Evolutionary conservation across 2,797 vertebrate species (phyloP).

Genomic region (Gadopsis bispinosus): DNA sequence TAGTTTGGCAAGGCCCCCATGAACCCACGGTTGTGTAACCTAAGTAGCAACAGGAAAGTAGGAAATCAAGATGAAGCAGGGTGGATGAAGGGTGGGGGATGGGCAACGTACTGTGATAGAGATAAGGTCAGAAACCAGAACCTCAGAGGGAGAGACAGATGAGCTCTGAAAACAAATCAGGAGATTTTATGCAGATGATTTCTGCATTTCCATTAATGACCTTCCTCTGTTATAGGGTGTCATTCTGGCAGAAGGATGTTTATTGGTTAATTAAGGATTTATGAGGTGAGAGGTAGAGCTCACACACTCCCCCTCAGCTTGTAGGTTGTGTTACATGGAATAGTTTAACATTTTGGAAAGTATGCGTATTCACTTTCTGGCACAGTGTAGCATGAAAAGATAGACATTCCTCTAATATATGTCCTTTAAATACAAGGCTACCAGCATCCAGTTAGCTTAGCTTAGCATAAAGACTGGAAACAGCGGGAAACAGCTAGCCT

Average conservation of each 20-base stretch:
- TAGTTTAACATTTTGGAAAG: background rate
- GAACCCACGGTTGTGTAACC: slow-evolving; percentile 44
- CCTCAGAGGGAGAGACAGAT: slow-evolving; percentile 2
- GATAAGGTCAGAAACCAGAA: slow-evolving; percentile 47
- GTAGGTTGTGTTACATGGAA: background rate
- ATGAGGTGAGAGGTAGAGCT: background rate
- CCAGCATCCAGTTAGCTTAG: background rate
- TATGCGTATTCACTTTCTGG: background rate
- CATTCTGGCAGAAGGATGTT: slow-evolving; percentile 14
- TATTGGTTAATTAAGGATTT: slow-evolving; percentile 31
- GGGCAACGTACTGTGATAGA: slow-evolving; percentile 36
- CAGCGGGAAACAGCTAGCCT: background rate
- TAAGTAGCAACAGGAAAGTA: slow-evolving; percentile 59
- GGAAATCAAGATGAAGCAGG: slow-evolving; percentile 53
- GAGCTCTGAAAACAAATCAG: slow-evolving; percentile 14
- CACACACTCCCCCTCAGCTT: background rate
- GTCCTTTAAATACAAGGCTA: background rate
- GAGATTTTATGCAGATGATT: slow-evolving; percentile 45
- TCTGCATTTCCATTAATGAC: slow-evolving; percentile 32
- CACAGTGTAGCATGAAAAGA: slow-evolving; percentile 5
- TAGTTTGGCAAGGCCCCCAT: slow-evolving; percentile 39
- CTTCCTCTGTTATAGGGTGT: slow-evolving; percentile 14
- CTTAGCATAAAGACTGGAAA: background rate
- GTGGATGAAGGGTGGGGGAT: slow-evolving; percentile 15
- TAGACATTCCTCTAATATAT: background rate